Base-by-base conservation (phyloP, 2,113 vertebrate species). In the Oryzias woworae region DNA sequence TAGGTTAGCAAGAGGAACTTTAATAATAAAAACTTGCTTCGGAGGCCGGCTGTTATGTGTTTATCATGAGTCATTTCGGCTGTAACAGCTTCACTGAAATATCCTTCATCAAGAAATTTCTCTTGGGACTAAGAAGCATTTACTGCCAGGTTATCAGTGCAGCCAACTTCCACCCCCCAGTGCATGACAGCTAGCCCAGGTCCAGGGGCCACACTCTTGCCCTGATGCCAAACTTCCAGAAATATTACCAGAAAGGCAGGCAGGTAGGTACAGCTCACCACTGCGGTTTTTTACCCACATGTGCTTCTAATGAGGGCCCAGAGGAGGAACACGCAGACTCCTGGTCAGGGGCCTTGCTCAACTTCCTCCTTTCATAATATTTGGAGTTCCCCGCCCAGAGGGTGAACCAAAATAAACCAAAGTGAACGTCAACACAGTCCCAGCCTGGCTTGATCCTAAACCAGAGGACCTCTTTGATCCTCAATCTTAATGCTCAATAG, bases 301-400 rank as follows among this genome's bases (percentile, higher is more conserved):
- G 85, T 90, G 89, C 78, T 84, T 88, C 72, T 80, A 87, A 90
- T 88, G 89, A 87, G 68, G 62, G 66, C 43, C 47, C 53, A 1
- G 60, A 65, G 77, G 67, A 83, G 85, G 68, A 80, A 77, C 57
- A 65, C 50, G 58, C 76, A 62, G 58, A 50, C 65, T 56, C 70
- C 84, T 20, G 66, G 78, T 79, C 18, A 59, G 81, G 66, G 77
- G 73, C 58, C 75, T 85, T 83, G 81, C 84, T 87, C 73, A 83
- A 89, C 77, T 88, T 88, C 80, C 80, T 87, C 71, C 75, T 81
- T 88, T 88, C 85, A 90, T 84, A 92, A 91, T 91, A 88, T 89
- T 90, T 90, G 75, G 76, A 90, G 86, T 86, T 90, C 83, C 80
- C 84, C 81, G 83, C 74, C 87, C 84, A 85, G 62, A 86, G 84